phyloP scores from a whole-genome alignment of 2,797 vertebrate genomes.

The Orientallactaga sibirica region DNA sequence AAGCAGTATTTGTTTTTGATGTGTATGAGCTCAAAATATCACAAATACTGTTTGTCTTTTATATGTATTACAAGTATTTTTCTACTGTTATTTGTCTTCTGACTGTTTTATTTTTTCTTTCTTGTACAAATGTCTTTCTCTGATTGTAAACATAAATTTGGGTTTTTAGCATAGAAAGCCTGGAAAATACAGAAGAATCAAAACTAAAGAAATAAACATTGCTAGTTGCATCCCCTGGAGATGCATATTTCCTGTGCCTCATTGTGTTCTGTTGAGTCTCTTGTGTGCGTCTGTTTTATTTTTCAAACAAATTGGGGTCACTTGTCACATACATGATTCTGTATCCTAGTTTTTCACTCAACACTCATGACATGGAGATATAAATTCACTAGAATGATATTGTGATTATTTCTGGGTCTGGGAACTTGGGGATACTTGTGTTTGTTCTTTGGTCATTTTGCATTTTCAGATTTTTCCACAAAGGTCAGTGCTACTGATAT shows the following conservation, averaged over 20 bases:
- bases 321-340: background rate
- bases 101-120: slow-evolving; percentile 61
- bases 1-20: background rate
- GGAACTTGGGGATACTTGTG: background rate
- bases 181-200: slow-evolving; percentile 35
- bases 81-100: slow-evolving; percentile 48
- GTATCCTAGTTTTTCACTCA: background rate
- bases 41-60: slow-evolving; percentile 1
- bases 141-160: slow-evolving; percentile 68
- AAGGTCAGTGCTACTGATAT: background rate
- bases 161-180: slow-evolving; percentile 54
- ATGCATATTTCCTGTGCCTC: background rate
- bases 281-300: slow-evolving; percentile 52
- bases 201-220: slow-evolving; percentile 69
- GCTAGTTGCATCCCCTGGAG: background rate
- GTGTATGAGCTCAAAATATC: slow-evolving; percentile 17
- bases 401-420: background rate
- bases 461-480: background rate
- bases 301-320: background rate
- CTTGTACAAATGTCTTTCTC: slow-evolving; percentile 69
- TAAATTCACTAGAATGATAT: background rate
- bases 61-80: slow-evolving; percentile 20
- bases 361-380: background rate
- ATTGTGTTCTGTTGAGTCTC: slow-evolving; percentile 64
- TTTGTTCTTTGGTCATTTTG: background rate